These are phyloP conservation scores for Axis porcinus DNA, from an alignment of 2,113 vertebrate species.

Conservation along the genomic window DNA sequence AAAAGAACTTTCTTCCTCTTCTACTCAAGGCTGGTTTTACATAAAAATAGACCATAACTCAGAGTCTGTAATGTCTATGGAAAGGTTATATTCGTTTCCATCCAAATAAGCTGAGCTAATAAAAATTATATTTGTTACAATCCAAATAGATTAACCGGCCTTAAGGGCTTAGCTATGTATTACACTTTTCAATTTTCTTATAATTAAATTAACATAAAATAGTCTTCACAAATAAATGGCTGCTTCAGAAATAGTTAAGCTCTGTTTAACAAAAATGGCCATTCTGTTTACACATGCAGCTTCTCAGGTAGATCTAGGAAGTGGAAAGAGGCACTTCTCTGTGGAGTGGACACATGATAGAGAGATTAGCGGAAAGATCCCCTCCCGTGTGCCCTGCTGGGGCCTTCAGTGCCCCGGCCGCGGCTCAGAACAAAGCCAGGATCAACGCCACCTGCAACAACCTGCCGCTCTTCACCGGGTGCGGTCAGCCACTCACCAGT, in stretches of 20 bases:
- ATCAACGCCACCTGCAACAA: background rate
- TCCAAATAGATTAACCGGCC: conserved; percentile 86
- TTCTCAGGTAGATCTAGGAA: conserved; percentile 45
- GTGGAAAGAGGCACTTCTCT: background rate
- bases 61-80: conserved; percentile 81
- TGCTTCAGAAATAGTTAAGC: conserved; percentile 82
- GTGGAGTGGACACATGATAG: background rate
- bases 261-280: conserved; percentile 82
- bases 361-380: background rate
- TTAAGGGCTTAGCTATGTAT: conserved; percentile 85
- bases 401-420: fast-evolving
- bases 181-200: conserved; percentile 85
- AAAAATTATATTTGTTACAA: conserved; percentile 88
- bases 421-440: background rate
- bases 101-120: conserved; percentile 84
- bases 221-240: conserved; percentile 85
- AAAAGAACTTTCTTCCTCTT: conserved; percentile 81
- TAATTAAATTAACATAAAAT: conserved; percentile 87
- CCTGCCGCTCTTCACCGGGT: background rate
- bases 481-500: background rate
- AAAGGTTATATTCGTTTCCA: conserved; percentile 86
- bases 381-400: background rate
- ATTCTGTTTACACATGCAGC: conserved; percentile 71
- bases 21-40: conserved; percentile 81
- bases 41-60: conserved; percentile 84